Conservation (phyloP, 1,140 invertebrate genomes). For the Drosophila obscura region DNA sequence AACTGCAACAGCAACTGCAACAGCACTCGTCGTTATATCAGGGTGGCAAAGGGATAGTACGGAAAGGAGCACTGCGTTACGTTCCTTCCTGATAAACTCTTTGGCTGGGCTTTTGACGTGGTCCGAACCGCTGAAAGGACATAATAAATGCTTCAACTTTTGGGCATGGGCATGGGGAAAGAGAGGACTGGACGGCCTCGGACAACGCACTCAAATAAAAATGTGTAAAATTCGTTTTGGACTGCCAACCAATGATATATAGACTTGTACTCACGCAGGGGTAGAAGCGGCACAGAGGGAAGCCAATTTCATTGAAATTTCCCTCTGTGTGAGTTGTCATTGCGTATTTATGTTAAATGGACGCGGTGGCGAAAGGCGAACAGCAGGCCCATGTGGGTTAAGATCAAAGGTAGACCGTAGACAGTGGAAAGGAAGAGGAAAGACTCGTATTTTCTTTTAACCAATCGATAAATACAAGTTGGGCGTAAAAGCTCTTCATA, state of each 20-base stretch:
- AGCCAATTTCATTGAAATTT: constrained; percentile 59
- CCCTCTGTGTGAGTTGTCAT: constrained; percentile 49
- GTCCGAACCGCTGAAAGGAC: constrained; percentile 64
- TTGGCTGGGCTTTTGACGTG: constrained; percentile 66
- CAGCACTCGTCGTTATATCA: constrained; percentile 53
- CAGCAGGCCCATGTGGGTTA: background rate
- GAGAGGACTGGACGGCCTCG: background rate
- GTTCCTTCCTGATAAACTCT: constrained; percentile 72
- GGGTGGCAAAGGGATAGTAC: constrained; percentile 12
- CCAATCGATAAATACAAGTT: constrained; percentile 16
- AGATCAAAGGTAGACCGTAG: constrained; percentile 14
- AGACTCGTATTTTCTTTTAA: background rate
- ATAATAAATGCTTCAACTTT: constrained; percentile 70
- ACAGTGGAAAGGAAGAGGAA: constrained; percentile 24
- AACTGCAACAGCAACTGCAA: constrained; percentile 29
- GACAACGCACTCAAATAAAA: constrained; percentile 46
- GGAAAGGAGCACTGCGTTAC: constrained; percentile 29
- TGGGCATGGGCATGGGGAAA: background rate
- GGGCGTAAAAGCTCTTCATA: background rate
- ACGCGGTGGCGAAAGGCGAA: constrained; percentile 37
- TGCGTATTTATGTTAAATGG: constrained; percentile 74
- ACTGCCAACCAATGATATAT: constrained; percentile 19
- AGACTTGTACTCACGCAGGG: background rate
- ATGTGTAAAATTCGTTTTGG: constrained; percentile 50
- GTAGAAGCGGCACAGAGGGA: constrained; percentile 8